These are phyloP conservation scores for Meliscaeva auricollis DNA, from an alignment of 2,888 invertebrate genomes.

Conservation along the genomic window DNA sequence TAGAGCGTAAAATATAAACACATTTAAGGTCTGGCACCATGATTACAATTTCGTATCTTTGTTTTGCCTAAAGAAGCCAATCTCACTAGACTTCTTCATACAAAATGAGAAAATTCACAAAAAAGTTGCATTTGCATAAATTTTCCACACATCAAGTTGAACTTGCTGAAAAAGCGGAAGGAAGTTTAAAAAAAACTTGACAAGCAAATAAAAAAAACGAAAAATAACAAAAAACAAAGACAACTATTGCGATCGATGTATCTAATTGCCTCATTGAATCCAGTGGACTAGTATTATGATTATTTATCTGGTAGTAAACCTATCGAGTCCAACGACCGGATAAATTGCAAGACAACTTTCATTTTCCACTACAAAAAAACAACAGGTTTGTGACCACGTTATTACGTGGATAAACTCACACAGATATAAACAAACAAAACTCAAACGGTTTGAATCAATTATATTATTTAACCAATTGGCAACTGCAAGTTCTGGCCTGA, in stretches of 20 bases:
- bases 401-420: constrained; percentile 48
- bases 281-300: constrained; percentile 24
- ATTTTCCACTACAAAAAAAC: constrained; percentile 55
- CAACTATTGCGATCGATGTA: constrained; percentile 12
- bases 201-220: constrained; percentile 15
- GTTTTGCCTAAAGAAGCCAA: no score
- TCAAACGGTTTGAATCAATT: constrained; percentile 43
- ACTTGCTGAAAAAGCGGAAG: constrained; percentile 48
- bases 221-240: not conserved
- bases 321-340: constrained; percentile 65
- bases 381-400: constrained; percentile 30
- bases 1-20: no score
- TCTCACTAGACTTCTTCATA: not conserved
- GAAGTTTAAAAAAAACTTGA: constrained; percentile 43
- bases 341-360: constrained; percentile 69
- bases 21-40: no score
- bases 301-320: constrained; percentile 22
- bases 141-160: not conserved
- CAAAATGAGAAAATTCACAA: not conserved
- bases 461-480: constrained; percentile 52
- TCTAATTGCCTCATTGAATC: constrained; percentile 20
- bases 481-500: constrained; percentile 14
- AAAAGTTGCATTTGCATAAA: not conserved
- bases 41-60: no score
- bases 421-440: not conserved